A percentile compares a stretch with the other conserved stretches of the same genome.
Evolutionary conservation across 1,140 invertebrate genomes (phyloP).

Genomic region (Copidosoma floridanum): DNA sequence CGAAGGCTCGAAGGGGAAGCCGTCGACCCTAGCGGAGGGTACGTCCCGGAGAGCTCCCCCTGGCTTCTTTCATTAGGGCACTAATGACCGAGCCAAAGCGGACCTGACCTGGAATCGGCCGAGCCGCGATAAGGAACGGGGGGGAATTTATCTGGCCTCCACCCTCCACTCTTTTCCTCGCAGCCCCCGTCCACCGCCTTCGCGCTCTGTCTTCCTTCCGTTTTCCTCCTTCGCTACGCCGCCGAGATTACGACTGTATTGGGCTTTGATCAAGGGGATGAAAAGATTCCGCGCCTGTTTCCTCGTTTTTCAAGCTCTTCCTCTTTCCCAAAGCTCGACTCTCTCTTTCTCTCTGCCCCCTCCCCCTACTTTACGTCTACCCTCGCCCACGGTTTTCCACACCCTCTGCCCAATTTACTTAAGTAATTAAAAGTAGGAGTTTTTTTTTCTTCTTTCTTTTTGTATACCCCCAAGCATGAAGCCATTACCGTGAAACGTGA

Average conservation of each 20-base stretch:
- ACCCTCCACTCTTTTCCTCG: neutral
- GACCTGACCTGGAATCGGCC: conserved; percentile 10
- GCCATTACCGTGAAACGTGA: no score
- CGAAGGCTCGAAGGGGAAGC: no score
- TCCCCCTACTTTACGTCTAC: no score
- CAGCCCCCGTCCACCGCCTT: neutral
- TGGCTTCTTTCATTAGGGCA: conserved; percentile 13
- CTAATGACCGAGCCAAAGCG: neutral
- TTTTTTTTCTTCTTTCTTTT: neutral
- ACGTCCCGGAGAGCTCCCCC: no score
- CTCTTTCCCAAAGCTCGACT: no score
- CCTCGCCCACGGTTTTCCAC: no score
- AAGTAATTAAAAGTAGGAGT: conserved; percentile 8
- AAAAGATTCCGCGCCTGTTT: conserved; percentile 9
- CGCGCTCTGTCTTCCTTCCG: no score
- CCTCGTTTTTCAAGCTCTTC: conserved; percentile 11
- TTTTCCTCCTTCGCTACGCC: neutral
- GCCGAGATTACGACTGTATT: conserved; percentile 12
- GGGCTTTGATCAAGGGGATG: conserved; percentile 23
- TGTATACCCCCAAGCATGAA: no score
- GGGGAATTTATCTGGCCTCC: neutral
- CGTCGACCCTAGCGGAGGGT: no score
- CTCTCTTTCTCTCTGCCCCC: neutral
- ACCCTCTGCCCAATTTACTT: conserved; percentile 4
- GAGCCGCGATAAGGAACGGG: neutral